Percentiles rank a stretch among this genome's conserved stretches.
Conservation (phyloP, 2,888 invertebrate species). For the Drosophila meridionalis region DNA sequence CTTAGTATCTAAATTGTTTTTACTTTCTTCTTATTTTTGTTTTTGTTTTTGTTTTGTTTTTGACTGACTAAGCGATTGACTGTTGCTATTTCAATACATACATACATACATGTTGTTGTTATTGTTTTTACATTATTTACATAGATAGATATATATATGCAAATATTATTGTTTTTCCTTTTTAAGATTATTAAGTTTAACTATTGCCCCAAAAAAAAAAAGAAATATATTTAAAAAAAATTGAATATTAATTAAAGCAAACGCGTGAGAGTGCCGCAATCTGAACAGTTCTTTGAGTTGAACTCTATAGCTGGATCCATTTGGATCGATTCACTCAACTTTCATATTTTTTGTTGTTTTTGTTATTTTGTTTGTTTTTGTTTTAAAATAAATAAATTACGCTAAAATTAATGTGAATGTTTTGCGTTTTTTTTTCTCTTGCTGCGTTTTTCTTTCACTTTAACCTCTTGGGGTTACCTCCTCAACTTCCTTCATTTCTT, state of each 20-base stretch:
- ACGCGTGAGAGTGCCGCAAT: constrained; percentile 68
- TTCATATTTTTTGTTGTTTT: constrained; percentile 9
- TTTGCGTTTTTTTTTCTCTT: constrained; percentile 36
- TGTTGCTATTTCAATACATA: constrained; percentile 39
- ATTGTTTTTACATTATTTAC: constrained; percentile 19
- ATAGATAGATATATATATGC: constrained; percentile 15
- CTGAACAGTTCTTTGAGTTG: not conserved
- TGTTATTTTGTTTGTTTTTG: constrained; percentile 25
- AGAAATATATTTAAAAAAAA: constrained; percentile 8
- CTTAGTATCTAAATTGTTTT: constrained; percentile 38
- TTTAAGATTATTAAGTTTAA: constrained; percentile 56
- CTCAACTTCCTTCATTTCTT: constrained; percentile 22
- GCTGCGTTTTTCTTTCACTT: constrained; percentile 19
- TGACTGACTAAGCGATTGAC: constrained; percentile 64
- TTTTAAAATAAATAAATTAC: constrained; percentile 63
- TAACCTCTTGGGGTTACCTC: constrained; percentile 3
- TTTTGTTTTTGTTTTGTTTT: not conserved
- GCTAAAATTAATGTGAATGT: constrained; percentile 78
- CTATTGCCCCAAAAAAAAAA: constrained; percentile 51
- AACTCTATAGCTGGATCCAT: not conserved
- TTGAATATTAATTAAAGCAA: constrained; percentile 6
- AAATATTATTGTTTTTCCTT: constrained; percentile 8
- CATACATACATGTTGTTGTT: constrained; percentile 7
- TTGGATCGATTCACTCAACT: not conserved
- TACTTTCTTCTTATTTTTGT: not conserved